These are phyloP conservation scores for Felis chaus DNA, from an alignment of 2,113 vertebrate species.

Conservation along the genomic window DNA sequence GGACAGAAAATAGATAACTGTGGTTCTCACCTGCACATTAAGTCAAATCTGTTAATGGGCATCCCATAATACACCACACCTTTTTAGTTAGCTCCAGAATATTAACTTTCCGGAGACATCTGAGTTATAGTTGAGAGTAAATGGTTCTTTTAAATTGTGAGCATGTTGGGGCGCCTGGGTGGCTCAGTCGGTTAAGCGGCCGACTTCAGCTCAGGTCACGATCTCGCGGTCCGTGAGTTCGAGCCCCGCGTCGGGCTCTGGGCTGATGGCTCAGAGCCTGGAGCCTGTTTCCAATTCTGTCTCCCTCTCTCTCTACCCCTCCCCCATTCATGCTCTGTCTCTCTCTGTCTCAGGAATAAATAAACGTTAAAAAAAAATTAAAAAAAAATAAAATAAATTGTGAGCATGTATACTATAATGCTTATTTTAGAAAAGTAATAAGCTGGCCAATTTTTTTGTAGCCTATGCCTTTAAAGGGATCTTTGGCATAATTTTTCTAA, in stretches of 20 bases:
- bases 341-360: no score
- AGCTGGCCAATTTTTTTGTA: not conserved
- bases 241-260: no score
- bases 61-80: not conserved
- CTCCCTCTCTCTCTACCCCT: no score
- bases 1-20: not conserved
- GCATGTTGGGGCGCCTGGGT: not conserved
- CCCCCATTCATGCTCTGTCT: no score
- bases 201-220: no score
- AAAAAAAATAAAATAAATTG: not conserved
- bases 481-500: not conserved
- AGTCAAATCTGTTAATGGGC: not conserved
- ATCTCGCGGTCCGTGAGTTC: no score
- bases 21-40: not conserved
- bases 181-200: no score
- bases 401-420: not conserved
- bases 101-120: not conserved
- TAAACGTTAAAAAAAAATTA: no score
- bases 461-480: not conserved
- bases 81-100: not conserved
- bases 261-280: no score
- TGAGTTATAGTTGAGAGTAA: not conserved
- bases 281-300: no score
- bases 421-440: not conserved
- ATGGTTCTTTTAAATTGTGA: not conserved